Base-by-base conservation (phyloP, 2,888 invertebrate genomes). In the Tethea ocularis region DNA sequence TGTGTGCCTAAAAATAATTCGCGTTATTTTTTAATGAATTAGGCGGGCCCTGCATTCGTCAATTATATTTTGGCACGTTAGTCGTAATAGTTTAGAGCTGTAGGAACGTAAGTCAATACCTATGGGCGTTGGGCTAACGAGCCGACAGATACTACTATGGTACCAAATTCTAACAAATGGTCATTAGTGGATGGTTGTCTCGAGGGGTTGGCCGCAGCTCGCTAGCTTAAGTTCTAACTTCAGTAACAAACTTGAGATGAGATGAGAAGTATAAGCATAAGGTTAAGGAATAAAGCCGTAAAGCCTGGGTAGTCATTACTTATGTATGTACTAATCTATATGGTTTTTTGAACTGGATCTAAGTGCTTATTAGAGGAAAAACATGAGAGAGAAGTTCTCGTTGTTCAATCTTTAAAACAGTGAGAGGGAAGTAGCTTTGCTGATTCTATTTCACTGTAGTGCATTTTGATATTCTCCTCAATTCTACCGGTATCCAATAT, bases 391-490 rank as follows among this genome's bases (percentile, higher is more conserved):
- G 13, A 13, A 8, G 13, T 33, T 2, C 2, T 4, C 13, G n/a
- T 41, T 46, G 46, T 46, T 46, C 17, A 46, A 46, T 46, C 46
- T 46, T 46, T 20, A 46, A n/a, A 46, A 46, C 46, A 46, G 7
- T 20, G 46, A 20, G 46, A 20, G 46, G 7, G 17, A n/a, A 20
- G 6, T n/a, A 41, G 7, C 17, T 10, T 46, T 20, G 7, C 46
- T 46, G 46, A 46, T 46, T 46, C 20, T 46, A 46, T 46, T 46
- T 46, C 20, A 46, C 20, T 46, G 46, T 36, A 36, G 36, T 46
- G 46, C 46, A 46, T 46, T n/a, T 46, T 46, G 46, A 46, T 46
- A 46, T 46, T 46, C 46, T 46, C 46, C 7, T 20, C 20, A 17
- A 20, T 46, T 20, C 46, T 10, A 17, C 41, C 20, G 46, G 46